A percentile compares a stretch with the other conserved stretches of the same genome.
Evolutionary conservation across 2,113 vertebrate genomes (phyloP).

Genomic region (Leptocoma aspasia): DNA sequence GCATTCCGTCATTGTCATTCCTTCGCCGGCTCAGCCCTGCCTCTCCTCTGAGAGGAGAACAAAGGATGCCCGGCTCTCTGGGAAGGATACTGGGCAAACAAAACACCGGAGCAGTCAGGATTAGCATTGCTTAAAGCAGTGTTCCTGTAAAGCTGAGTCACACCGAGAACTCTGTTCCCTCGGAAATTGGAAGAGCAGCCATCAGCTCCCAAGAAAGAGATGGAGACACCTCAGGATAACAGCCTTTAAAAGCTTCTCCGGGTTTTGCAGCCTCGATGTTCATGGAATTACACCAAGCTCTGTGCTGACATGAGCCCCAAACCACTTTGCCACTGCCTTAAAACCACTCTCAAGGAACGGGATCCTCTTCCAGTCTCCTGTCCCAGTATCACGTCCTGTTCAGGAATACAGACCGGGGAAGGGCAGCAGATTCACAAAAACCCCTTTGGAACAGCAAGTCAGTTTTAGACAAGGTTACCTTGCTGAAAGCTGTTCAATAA

Average conservation of each 20-base stretch:
- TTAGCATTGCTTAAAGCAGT: neutral
- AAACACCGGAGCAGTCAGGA: neutral
- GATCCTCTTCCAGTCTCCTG: neutral
- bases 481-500: neutral
- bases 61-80: neutral
- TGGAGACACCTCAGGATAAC: neutral
- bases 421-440: neutral
- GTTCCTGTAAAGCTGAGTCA: slow-evolving; percentile 49
- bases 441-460: neutral
- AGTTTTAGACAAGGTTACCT: neutral
- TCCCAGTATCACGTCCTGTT: rapidly evolving
- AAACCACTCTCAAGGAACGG: rapidly evolving
- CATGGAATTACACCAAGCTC: neutral
- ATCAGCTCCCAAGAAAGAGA: neutral
- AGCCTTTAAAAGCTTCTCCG: neutral
- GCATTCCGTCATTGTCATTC: slow-evolving; percentile 32
- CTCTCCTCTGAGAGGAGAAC: neutral
- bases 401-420: neutral
- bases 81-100: slow-evolving; percentile 25
- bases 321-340: no score
- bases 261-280: neutral
- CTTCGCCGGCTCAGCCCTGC: neutral
- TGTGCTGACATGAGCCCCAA: neutral
- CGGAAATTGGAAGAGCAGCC: neutral
- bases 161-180: neutral